A percentile compares a stretch with the other conserved stretches of the same genome.
Evolutionary conservation across 2,113 vertebrate genomes (phyloP).

Genomic region (Kryptolebias marmoratus): DNA sequence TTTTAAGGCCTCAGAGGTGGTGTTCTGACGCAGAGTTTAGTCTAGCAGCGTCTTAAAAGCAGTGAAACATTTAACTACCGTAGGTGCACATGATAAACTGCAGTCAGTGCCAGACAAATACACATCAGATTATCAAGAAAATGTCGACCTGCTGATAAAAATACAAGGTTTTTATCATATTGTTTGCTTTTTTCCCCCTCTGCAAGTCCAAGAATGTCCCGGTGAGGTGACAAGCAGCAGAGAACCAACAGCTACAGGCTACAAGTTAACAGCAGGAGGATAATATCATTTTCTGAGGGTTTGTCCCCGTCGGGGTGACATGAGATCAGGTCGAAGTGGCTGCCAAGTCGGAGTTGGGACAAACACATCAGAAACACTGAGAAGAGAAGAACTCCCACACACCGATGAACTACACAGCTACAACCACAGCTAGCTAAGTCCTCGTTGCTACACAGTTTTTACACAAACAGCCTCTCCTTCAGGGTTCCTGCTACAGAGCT

Average conservation of each 20-base stretch:
- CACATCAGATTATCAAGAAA: conserved; percentile 44
- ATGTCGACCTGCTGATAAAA: conserved; percentile 39
- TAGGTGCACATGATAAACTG: conserved; percentile 57
- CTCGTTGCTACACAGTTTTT: conserved; percentile 55
- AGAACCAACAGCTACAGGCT: conserved; percentile 46
- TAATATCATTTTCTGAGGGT: conserved; percentile 16
- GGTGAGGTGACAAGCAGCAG: conserved; percentile 39
- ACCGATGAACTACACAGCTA: conserved; percentile 38
- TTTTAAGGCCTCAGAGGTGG: conserved; percentile 70
- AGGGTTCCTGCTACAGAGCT: conserved; percentile 32
- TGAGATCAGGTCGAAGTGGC: conserved; percentile 24
- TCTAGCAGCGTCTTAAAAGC: conserved; percentile 37
- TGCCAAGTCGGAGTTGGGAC: conserved; percentile 26
- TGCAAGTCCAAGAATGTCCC: conserved; percentile 21
- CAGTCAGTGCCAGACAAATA: conserved; percentile 59
- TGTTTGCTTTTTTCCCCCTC: background rate
- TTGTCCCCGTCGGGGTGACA: conserved; percentile 10
- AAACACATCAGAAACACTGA: conserved; percentile 52
- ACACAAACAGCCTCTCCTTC: conserved; percentile 8
- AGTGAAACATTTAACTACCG: conserved; percentile 48
- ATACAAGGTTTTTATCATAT: conserved; percentile 21
- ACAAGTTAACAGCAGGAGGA: conserved; percentile 26
- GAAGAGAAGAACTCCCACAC: conserved; percentile 29
- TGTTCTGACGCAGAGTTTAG: conserved; percentile 57
- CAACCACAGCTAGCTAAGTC: conserved; percentile 43